These are phyloP conservation scores for Drosophila varians DNA, from an alignment of 1,140 invertebrate genomes.

Conservation along the genomic window DNA sequence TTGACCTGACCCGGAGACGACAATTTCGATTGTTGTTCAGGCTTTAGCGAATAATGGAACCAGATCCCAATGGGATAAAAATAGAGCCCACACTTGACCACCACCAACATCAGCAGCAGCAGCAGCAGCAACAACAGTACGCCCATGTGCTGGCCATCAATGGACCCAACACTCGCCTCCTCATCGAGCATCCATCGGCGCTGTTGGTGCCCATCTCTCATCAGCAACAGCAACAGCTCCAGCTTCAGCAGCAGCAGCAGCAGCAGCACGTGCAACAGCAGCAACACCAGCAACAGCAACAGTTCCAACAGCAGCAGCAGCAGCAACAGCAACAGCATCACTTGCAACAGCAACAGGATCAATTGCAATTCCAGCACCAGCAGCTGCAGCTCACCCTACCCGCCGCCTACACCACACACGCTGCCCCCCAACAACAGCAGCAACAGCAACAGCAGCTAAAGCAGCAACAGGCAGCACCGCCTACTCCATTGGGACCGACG, in stretches of 20 bases:
- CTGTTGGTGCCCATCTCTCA: conserved; percentile 78
- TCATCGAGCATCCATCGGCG: conserved; percentile 79
- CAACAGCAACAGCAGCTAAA: conserved; percentile 67
- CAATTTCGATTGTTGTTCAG: conserved; percentile 79
- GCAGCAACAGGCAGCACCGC: conserved; percentile 61
- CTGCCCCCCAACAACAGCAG: conserved; percentile 41
- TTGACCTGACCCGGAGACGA: conserved; percentile 51
- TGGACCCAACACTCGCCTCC: conserved; percentile 78
- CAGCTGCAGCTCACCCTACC: conserved; percentile 55
- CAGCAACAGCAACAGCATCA: conserved; percentile 54
- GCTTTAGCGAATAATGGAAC: conserved; percentile 82
- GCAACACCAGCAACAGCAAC: conserved; percentile 54
- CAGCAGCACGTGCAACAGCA: conserved; percentile 58
- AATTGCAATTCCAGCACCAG: conserved; percentile 59
- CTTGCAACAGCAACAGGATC: conserved; percentile 64
- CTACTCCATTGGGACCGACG: conserved; percentile 62
- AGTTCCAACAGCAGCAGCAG: conserved; percentile 44
- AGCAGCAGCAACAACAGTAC: conserved; percentile 67
- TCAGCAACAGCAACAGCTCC: conserved; percentile 67
- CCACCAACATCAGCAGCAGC: conserved; percentile 68
- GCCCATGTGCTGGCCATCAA: conserved; percentile 79
- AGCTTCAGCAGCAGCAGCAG: conserved; percentile 65
- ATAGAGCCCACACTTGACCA: conserved; percentile 82
- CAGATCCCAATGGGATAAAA: conserved; percentile 84
- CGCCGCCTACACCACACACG: conserved; percentile 37